Base-by-base conservation (phyloP, 92 coral and sea anemone genomes). In the Phenganax subtilis region DNA sequence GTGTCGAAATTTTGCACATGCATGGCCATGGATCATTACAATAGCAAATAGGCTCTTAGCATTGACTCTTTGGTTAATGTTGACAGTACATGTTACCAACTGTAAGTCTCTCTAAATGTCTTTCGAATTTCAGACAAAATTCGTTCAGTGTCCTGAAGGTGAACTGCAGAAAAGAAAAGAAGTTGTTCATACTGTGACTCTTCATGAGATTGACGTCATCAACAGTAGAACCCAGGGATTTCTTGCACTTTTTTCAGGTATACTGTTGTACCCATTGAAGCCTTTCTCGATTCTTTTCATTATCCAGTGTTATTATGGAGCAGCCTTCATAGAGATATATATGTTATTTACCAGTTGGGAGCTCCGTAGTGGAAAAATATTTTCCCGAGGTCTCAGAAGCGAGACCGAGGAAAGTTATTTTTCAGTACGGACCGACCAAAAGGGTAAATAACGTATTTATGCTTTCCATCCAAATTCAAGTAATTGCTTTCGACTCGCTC, bases 211-310 rank as follows among this genome's bases (percentile, higher is more conserved):
- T 73, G 98, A 94, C 80, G 98, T 94, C 85, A 94, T 94, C 82
- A 94, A 94, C 88, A 94, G 98, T 85, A 90, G 98, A 85, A 92
- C 98, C 79, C 98, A 94, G 86, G 98, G 98, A 1, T 94, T 94
- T 72, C 80, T 94, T 29, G 98, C 98, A 27, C 91, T 94, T 61
- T 94, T 94, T 80, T 91, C 98, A 83, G 98, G 98, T 94, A 75
- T 12, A 61, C 53, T 9, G 4, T 14, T 17, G 17, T 15, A 37
- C 44, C 44, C 51, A n/a, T 44, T 37, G 47, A 37, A 37, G 47
- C 67, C 17, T 12, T 12, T 61, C 68, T 15, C 3, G 68, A 62
- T 14, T 62, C 9, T 0, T 4, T 62, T 4, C 16, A 15, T 28
- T 28, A 62, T 62, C 27, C 68, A 62, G 47, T 5, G 47, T 37